Conservation (phyloP, 2,888 invertebrate species). For the Hecatera dysodea region DNA sequence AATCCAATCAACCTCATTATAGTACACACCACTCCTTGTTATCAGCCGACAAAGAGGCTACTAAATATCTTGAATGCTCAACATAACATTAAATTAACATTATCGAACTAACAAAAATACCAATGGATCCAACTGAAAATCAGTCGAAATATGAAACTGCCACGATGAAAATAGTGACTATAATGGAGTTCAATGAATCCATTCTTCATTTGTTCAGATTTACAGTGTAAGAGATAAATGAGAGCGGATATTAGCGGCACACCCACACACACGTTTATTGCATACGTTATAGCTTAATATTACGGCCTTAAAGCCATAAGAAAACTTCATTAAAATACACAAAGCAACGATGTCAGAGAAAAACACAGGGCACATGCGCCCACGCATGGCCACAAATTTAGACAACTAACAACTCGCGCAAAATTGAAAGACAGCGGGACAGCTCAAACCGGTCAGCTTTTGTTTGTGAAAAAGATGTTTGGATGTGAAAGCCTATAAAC, state of each 20-base stretch:
- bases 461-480: slow-evolving; percentile 51
- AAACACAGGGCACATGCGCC: slow-evolving; percentile 66
- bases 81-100: background rate
- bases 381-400: slow-evolving; percentile 61
- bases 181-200: slow-evolving; percentile 71
- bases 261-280: slow-evolving; percentile 76
- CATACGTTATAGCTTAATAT: slow-evolving; percentile 76
- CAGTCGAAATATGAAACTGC: slow-evolving; percentile 46
- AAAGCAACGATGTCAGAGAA: slow-evolving; percentile 72
- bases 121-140: slow-evolving; percentile 32
- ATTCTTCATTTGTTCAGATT: slow-evolving; percentile 74
- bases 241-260: slow-evolving; percentile 79
- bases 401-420: slow-evolving; percentile 46
- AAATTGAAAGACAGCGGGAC: slow-evolving; percentile 44
- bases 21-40: slow-evolving; percentile 62
- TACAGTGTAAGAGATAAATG: slow-evolving; percentile 74
- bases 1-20: slow-evolving; percentile 78
- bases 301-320: slow-evolving; percentile 62
- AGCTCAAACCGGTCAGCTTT: slow-evolving; percentile 42
- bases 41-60: slow-evolving; percentile 64
- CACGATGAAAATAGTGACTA: slow-evolving; percentile 57
- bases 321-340: slow-evolving; percentile 74
- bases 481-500: slow-evolving; percentile 51
- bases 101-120: slow-evolving; percentile 17
- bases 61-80: slow-evolving; percentile 16